Evolutionary conservation across 2,888 invertebrate species (phyloP).

Genomic region (Acrocera orbiculus): DNA sequence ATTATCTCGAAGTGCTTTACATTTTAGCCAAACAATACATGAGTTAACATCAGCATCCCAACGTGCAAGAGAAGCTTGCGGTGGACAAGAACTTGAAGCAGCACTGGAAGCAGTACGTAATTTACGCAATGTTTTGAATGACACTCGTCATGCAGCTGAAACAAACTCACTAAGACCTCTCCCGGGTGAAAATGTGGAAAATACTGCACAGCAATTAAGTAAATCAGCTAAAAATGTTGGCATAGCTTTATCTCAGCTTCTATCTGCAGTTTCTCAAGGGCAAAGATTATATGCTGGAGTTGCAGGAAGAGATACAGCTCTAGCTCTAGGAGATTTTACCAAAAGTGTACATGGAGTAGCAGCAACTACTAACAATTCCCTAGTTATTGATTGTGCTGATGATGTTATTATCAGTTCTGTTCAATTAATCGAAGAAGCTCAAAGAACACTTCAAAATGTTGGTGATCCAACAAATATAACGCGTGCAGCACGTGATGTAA

Average conservation of each 20-base stretch:
- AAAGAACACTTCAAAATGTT: slow-evolving; percentile 33
- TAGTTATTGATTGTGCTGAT: slow-evolving; percentile 51
- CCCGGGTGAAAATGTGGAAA: slow-evolving; percentile 61
- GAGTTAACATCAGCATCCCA: slow-evolving; percentile 40
- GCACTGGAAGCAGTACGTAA: slow-evolving; percentile 67
- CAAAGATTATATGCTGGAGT: slow-evolving; percentile 65
- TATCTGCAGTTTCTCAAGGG: slow-evolving; percentile 68
- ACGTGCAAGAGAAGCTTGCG: slow-evolving; percentile 58
- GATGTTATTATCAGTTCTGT: slow-evolving; percentile 66
- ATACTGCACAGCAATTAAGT: slow-evolving; percentile 34
- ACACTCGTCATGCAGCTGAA: slow-evolving; percentile 57
- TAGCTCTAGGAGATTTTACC: slow-evolving; percentile 53
- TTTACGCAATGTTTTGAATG: slow-evolving; percentile 64
- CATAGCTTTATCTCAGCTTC: slow-evolving; percentile 65
- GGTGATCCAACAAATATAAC: slow-evolving; percentile 36
- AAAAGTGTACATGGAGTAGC: slow-evolving; percentile 62
- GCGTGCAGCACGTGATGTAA: slow-evolving; percentile 55
- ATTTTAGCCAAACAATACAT: slow-evolving; percentile 28
- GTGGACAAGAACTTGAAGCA: slow-evolving; percentile 68
- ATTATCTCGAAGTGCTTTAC: slow-evolving; percentile 33
- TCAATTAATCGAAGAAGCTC: slow-evolving; percentile 64
- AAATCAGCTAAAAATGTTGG: slow-evolving; percentile 54
- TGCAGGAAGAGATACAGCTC: slow-evolving; percentile 65
- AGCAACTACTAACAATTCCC: slow-evolving; percentile 45
- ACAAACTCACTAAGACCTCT: slow-evolving; percentile 57